phyloP scores from a whole-genome alignment of 2,797 vertebrate species.

The Malurus leucopterus region DNA sequence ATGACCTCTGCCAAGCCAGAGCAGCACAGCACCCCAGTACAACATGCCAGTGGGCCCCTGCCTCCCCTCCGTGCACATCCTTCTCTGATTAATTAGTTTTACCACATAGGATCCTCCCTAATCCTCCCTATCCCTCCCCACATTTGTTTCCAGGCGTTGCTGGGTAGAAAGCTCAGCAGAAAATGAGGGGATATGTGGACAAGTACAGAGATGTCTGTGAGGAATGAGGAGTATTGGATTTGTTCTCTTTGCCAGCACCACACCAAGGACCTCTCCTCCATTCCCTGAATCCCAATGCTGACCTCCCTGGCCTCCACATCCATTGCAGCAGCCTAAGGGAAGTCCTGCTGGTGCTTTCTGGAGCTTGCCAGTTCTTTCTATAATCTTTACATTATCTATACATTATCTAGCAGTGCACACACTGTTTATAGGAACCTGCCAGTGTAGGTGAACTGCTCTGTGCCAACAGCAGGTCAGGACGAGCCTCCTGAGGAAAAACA shows the following conservation, averaged over 20 bases:
- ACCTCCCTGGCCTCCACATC: neutral
- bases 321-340: neutral
- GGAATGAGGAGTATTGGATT: neutral
- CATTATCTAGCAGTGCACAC: neutral
- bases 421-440: neutral
- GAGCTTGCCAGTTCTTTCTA: neutral
- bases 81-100: neutral
- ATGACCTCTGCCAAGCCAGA: neutral
- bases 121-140: neutral
- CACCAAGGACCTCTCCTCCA: neutral
- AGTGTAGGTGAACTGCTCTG: neutral
- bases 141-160: neutral
- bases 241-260: neutral
- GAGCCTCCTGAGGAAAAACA: neutral
- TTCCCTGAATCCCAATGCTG: rapidly evolving
- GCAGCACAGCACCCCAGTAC: neutral
- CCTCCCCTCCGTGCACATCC: neutral
- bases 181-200: neutral
- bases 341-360: neutral
- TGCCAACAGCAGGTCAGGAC: slow-evolving; percentile 16
- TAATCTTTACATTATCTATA: neutral
- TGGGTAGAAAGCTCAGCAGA: neutral
- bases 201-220: neutral
- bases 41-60: neutral
- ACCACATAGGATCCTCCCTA: neutral